Percentiles rank a stretch among this genome's conserved stretches.
These are phyloP conservation scores for Ophion ventricosus DNA, from an alignment of 2,888 invertebrate species.

Conservation along the genomic window DNA sequence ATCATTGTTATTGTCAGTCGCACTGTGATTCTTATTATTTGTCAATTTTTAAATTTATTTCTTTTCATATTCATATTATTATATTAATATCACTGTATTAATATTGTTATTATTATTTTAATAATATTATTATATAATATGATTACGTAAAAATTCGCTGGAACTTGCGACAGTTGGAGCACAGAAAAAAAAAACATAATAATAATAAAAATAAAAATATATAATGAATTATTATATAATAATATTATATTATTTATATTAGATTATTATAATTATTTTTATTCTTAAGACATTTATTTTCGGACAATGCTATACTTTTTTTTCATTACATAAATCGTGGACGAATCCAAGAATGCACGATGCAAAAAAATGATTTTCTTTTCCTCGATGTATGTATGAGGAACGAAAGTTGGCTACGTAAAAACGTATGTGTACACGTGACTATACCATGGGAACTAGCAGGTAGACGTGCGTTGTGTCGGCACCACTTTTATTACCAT, in stretches of 20 bases:
- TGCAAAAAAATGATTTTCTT: background rate
- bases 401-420: background rate
- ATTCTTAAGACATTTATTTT: background rate
- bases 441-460: background rate
- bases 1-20: slow-evolving; percentile 9
- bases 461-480: background rate
- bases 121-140: too few species aligned
- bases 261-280: background rate
- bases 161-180: too few species aligned
- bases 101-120: background rate
- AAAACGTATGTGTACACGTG: background rate
- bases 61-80: background rate
- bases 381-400: background rate
- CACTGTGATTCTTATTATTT: background rate
- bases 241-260: background rate
- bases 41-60: too few species aligned
- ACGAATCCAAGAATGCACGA: background rate
- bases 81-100: background rate
- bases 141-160: too few species aligned
- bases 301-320: background rate
- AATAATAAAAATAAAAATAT: too few species aligned
- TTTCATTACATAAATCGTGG: background rate
- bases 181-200: too few species aligned
- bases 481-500: background rate
- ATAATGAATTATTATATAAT: too few species aligned